Conservation (phyloP, 1,140 invertebrate genomes). For the Trichonephila clavata region DNA sequence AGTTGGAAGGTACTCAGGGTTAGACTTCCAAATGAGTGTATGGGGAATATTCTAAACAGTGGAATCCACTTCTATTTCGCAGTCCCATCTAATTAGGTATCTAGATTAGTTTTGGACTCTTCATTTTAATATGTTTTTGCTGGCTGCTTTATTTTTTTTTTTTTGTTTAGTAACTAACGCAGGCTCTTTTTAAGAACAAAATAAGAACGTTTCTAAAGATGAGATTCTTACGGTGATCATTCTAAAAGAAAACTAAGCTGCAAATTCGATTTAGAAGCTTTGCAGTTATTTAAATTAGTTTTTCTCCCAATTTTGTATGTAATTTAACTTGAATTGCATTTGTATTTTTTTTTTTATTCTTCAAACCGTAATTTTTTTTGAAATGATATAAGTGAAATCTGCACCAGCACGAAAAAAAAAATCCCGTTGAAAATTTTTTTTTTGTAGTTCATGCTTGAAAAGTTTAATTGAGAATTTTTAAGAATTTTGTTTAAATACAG, state of each 20-base stretch:
- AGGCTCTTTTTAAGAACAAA: neutral
- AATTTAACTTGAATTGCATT: neutral
- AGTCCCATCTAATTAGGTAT: slow-evolving; percentile 24
- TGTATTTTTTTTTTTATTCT: neutral
- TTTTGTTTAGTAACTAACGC: neutral
- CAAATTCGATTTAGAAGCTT: neutral
- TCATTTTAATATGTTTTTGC: slow-evolving; percentile 3
- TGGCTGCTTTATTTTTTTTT: neutral
- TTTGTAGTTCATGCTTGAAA: too few species aligned
- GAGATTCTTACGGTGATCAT: neutral
- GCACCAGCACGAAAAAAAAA: too few species aligned
- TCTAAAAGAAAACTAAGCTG: neutral
- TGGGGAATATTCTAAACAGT: neutral
- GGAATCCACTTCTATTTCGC: slow-evolving; percentile 21
- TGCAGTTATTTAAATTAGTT: slow-evolving; percentile 3
- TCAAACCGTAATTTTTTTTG: neutral
- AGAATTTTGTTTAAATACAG: too few species aligned
- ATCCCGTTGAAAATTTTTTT: too few species aligned
- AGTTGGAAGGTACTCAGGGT: neutral
- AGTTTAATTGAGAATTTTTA: too few species aligned
- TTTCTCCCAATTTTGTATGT: neutral
- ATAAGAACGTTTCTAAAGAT: neutral
- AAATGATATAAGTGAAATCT: neutral
- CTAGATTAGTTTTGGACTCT: slow-evolving; percentile 9
- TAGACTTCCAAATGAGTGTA: neutral